phyloP scores from a whole-genome alignment of 2,113 vertebrate species.

The Poeciliopsis retropinna region DNA sequence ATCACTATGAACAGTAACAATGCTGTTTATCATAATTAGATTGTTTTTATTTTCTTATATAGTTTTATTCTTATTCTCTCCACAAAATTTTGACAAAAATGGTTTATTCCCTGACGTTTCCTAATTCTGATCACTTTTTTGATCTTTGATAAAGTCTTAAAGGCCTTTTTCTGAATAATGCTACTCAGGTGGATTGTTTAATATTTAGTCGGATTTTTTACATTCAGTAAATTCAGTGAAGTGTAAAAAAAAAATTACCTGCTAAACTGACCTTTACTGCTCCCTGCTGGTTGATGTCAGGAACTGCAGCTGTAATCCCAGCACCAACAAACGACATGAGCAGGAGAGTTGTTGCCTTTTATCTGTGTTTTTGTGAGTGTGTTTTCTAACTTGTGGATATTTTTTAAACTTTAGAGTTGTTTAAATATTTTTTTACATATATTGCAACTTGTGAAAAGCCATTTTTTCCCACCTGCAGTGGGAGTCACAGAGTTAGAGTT shows the following conservation, averaged over 20 bases:
- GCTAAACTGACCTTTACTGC: slow-evolving; percentile 52
- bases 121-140: too few relatives aligned
- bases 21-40: background rate
- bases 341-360: background rate
- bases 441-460: background rate
- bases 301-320: slow-evolving; percentile 18
- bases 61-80: too few relatives aligned
- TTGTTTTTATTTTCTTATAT: too few relatives aligned
- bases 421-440: background rate
- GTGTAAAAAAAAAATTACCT: background rate
- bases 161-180: too few relatives aligned
- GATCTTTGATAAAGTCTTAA: too few relatives aligned
- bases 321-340: background rate
- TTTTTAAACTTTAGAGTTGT: background rate
- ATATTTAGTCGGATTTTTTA: too few relatives aligned
- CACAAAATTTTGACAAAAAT: too few relatives aligned
- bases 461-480: background rate
- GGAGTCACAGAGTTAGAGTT: background rate
- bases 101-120: too few relatives aligned
- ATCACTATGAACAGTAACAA: background rate
- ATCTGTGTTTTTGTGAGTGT: background rate
- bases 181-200: too few relatives aligned
- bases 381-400: background rate
- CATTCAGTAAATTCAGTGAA: too few relatives aligned
- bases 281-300: slow-evolving; percentile 52